phyloP scores from a whole-genome alignment of 2,113 vertebrate species.

The Tylochromis polylepis region DNA sequence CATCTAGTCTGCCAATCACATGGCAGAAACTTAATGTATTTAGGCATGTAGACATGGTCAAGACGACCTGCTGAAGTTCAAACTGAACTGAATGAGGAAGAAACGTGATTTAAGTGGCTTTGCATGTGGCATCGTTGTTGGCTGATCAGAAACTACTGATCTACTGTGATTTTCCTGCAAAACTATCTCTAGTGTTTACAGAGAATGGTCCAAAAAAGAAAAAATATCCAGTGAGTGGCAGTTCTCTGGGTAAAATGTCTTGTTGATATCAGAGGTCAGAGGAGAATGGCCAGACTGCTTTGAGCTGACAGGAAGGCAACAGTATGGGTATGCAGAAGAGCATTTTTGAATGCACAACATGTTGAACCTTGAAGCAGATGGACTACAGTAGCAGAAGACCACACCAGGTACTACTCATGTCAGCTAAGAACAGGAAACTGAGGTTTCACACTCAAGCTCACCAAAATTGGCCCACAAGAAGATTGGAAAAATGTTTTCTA shows the following conservation, averaged over 20 bases:
- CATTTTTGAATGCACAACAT: neutral
- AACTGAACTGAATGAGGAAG: neutral
- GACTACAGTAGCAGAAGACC: neutral
- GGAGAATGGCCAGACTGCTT: neutral
- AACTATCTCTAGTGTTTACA: neutral
- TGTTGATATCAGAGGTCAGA: neutral
- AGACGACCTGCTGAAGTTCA: neutral
- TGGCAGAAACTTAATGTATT: neutral
- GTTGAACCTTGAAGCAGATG: neutral
- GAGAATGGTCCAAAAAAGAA: neutral
- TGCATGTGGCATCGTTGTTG: neutral
- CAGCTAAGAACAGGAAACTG: neutral
- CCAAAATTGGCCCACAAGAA: neutral
- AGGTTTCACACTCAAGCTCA: neutral
- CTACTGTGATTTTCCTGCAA: neutral
- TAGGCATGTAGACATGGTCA: neutral
- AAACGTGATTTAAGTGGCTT: neutral
- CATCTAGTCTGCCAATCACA: neutral
- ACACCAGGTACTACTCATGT: neutral
- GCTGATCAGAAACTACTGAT: neutral
- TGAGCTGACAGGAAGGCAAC: neutral
- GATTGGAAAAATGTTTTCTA: neutral
- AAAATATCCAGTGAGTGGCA: neutral
- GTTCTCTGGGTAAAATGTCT: neutral
- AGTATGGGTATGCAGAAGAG: neutral